A percentile compares a stretch with the other conserved stretches of the same genome.
These are phyloP conservation scores for Scaptomyza hsui DNA, from an alignment of 1,140 invertebrate species.

Conservation along the genomic window DNA sequence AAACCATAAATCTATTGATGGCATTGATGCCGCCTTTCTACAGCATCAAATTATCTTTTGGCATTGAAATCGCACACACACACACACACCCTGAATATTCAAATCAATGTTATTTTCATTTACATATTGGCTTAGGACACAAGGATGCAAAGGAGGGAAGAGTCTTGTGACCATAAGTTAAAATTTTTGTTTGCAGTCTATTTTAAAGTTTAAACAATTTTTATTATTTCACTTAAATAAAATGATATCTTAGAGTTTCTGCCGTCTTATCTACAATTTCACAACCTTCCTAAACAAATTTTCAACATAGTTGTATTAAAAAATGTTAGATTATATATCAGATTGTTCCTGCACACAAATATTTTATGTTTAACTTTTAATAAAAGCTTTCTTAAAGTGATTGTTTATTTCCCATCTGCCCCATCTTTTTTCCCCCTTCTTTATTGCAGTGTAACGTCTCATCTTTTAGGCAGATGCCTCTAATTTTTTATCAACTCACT, in stretches of 20 bases:
- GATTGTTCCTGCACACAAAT: too few species aligned
- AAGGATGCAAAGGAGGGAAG: background rate
- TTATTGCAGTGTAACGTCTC: slow-evolving; percentile 7
- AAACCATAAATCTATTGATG: slow-evolving; percentile 82
- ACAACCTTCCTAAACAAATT: too few species aligned
- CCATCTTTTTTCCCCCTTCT: background rate
- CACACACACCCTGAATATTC: slow-evolving; percentile 44
- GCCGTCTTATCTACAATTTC: too few species aligned
- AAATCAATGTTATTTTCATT: slow-evolving; percentile 58
- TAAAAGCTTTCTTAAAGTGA: too few species aligned
- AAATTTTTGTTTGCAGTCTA: background rate
- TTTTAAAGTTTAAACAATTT: too few species aligned
- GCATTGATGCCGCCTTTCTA: slow-evolving; percentile 77
- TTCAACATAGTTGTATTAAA: too few species aligned
- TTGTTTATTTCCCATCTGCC: too few species aligned
- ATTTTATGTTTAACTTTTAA: too few species aligned
- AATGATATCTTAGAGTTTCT: too few species aligned
- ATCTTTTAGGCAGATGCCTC: slow-evolving; percentile 47
- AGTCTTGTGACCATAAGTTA: background rate
- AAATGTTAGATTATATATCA: too few species aligned
- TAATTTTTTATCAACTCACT: slow-evolving; percentile 38
- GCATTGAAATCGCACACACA: slow-evolving; percentile 58
- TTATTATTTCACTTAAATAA: too few species aligned
- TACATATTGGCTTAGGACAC: slow-evolving; percentile 58
- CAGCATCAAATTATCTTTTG: slow-evolving; percentile 75